These are phyloP conservation scores for Ptychobarbus kaznakovi DNA, from an alignment of 2,797 vertebrate genomes.

Conservation along the genomic window DNA sequence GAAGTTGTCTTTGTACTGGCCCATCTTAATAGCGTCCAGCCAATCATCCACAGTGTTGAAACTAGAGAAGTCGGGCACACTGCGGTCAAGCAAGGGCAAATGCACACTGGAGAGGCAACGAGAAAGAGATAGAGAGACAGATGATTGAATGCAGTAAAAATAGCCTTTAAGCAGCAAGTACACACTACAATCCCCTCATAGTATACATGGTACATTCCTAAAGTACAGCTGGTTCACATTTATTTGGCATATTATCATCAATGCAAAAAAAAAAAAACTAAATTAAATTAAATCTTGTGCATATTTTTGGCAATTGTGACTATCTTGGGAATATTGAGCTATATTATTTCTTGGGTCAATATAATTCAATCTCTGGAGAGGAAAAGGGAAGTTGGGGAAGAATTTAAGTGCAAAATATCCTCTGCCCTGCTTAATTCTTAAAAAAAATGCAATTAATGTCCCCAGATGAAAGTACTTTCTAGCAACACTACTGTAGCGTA, in stretches of 20 bases:
- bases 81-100: slow-evolving; percentile 95
- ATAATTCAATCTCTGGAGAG: slow-evolving; percentile 39
- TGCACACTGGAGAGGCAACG: slow-evolving; percentile 82
- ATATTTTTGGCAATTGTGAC: slow-evolving; percentile 46
- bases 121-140: slow-evolving; percentile 29
- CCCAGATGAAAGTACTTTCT: slow-evolving; percentile 37
- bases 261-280: slow-evolving; percentile 8
- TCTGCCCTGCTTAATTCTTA: slow-evolving; percentile 41
- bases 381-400: slow-evolving; percentile 21
- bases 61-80: slow-evolving; percentile 95
- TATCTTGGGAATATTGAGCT: slow-evolving; percentile 12
- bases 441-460: slow-evolving; percentile 47
- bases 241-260: slow-evolving; percentile 34
- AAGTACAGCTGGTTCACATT: slow-evolving; percentile 21
- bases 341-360: slow-evolving; percentile 44
- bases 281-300: background rate
- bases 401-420: slow-evolving; percentile 45
- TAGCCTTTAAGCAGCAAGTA: background rate
- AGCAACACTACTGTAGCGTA: slow-evolving; percentile 37
- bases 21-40: slow-evolving; percentile 99
- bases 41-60: slow-evolving; percentile 98
- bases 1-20: slow-evolving; percentile 98
- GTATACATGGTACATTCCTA: slow-evolving; percentile 10
- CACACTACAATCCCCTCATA: background rate
- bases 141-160: slow-evolving; percentile 13